These are phyloP conservation scores for Agrypnia vestita DNA, from an alignment of 1,140 invertebrate species.

Conservation along the genomic window DNA sequence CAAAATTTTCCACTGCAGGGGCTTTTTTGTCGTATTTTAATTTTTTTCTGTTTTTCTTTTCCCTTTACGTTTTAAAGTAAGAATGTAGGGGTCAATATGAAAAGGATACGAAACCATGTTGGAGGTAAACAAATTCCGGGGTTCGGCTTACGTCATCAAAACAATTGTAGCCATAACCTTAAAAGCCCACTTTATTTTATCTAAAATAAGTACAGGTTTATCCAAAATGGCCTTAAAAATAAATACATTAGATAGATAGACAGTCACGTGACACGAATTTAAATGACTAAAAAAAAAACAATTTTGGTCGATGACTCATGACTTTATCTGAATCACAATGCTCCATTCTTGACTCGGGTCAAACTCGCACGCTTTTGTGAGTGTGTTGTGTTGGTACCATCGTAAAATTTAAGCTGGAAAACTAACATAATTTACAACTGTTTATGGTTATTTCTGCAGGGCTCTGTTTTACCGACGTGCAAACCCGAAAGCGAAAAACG, in stretches of 20 bases:
- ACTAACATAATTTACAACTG: background rate
- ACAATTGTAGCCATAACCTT: too few relatives aligned
- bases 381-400: background rate
- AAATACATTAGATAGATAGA: background rate
- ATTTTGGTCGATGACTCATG: slow-evolving; percentile 14
- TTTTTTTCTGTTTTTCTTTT: too few relatives aligned
- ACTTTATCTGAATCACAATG: slow-evolving; percentile 20
- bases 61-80: too few relatives aligned
- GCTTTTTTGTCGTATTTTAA: too few relatives aligned
- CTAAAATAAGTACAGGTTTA: too few relatives aligned
- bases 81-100: too few relatives aligned
- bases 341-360: slow-evolving; percentile 19
- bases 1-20: too few relatives aligned
- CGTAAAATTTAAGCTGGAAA: slow-evolving; percentile 14
- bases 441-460: background rate
- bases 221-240: too few relatives aligned
- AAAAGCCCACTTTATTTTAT: too few relatives aligned
- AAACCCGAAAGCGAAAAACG: background rate
- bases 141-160: too few relatives aligned
- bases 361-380: background rate
- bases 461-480: background rate
- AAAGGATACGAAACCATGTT: too few relatives aligned
- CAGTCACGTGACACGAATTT: slow-evolving; percentile 25
- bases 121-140: too few relatives aligned
- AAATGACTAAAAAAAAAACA: slow-evolving; percentile 7